These are phyloP conservation scores for Eidolon dupreanum DNA, from an alignment of 2,797 vertebrate species.

Conservation along the genomic window DNA sequence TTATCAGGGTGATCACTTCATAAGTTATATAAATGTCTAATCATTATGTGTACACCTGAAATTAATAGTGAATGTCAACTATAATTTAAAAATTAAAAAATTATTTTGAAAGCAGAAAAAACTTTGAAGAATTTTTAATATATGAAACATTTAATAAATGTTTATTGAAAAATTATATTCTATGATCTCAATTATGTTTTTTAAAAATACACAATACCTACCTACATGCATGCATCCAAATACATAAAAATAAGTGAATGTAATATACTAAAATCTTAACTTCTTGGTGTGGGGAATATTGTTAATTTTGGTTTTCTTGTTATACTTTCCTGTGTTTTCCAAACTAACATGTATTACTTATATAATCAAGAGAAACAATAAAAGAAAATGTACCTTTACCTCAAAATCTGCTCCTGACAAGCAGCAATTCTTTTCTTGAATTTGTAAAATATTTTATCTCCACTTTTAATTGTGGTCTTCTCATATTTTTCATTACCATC, in stretches of 20 bases:
- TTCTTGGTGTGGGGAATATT: not conserved
- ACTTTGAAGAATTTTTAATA: not conserved
- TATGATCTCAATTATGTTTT: not conserved
- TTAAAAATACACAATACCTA: not conserved
- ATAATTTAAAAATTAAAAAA: too few relatives aligned
- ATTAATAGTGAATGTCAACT: too few relatives aligned
- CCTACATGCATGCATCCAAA: not conserved
- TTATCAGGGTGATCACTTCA: too few relatives aligned
- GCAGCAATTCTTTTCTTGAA: constrained; percentile 94
- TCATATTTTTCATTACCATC: constrained; percentile 92
- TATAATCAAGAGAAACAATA: not conserved
- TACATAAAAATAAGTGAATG: not conserved
- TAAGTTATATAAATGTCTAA: too few relatives aligned
- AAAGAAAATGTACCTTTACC: constrained; percentile 79
- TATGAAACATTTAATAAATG: not conserved
- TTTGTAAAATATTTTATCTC: constrained; percentile 89
- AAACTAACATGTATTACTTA: not conserved
- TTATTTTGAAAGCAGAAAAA: not conserved
- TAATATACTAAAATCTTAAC: not conserved
- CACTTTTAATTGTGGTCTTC: constrained; percentile 88
- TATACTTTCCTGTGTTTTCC: not conserved
- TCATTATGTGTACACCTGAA: too few relatives aligned
- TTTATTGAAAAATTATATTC: not conserved
- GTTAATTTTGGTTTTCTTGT: not conserved
- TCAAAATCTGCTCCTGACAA: constrained; percentile 94